A percentile compares a stretch with the other conserved stretches of the same genome.
Evolutionary conservation across 2,113 vertebrate genomes (phyloP).

Genomic region (Phaethornis superciliosus): DNA sequence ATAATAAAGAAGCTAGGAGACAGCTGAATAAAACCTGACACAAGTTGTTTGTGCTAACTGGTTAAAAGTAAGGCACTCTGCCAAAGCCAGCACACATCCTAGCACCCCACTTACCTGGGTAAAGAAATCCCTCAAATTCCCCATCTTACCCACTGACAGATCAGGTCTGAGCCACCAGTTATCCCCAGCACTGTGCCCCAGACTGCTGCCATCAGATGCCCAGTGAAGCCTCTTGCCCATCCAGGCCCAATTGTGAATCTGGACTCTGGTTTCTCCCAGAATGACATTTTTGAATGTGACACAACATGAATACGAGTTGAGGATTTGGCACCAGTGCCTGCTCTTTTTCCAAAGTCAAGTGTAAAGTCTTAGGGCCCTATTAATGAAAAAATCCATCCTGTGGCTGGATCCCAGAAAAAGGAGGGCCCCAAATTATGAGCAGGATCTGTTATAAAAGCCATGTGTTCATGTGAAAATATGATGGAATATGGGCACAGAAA

Average conservation of each 20-base stretch:
- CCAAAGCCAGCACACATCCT: background rate
- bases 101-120: background rate
- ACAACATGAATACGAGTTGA: background rate
- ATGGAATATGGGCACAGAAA: constrained; percentile 7
- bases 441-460: constrained; percentile 28
- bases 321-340: background rate
- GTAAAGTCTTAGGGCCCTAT: constrained; percentile 7
- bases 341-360: constrained; percentile 34
- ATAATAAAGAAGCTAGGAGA: background rate
- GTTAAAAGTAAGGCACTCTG: background rate
- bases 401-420: background rate
- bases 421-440: constrained; percentile 1
- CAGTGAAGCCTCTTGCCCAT: background rate
- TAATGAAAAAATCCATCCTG: constrained; percentile 44
- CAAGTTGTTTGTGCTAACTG: background rate
- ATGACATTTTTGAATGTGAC: background rate
- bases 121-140: background rate
- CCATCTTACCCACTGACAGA: background rate
- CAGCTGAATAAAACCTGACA: background rate
- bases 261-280: background rate
- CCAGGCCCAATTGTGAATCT: background rate
- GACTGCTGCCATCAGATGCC: background rate
- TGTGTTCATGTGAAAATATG: constrained; percentile 2
- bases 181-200: background rate
- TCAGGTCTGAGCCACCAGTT: background rate